phyloP scores from a whole-genome alignment of 2,113 vertebrate species.

The Telmatochromis sp. region DNA sequence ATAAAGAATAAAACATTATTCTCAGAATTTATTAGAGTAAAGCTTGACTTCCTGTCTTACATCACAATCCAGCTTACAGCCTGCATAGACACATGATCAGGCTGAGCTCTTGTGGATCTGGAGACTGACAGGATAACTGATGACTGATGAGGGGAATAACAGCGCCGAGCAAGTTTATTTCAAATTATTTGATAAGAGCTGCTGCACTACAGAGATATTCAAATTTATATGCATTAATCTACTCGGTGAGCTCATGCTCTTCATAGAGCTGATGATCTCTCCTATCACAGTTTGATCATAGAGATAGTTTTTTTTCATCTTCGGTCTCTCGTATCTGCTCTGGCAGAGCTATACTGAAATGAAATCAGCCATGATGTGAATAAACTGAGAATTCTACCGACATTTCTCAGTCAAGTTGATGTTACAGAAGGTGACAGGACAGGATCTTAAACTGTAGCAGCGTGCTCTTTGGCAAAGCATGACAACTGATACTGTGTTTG shows the following conservation, averaged over 20 bases:
- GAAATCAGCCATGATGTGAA: neutral
- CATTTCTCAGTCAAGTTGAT: neutral
- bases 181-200: slow-evolving; percentile 55
- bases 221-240: slow-evolving; percentile 24
- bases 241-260: neutral
- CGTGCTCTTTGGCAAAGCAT: neutral
- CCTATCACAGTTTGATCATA: slow-evolving; percentile 5
- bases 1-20: neutral
- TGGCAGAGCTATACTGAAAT: neutral
- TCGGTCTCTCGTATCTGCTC: neutral
- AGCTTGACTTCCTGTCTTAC: neutral
- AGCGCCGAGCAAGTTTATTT: slow-evolving; percentile 10
- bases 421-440: neutral
- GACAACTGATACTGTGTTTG: neutral
- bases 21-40: neutral
- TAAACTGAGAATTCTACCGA: neutral
- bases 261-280: neutral
- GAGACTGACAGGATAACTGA: slow-evolving; percentile 25
- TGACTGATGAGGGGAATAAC: slow-evolving; percentile 43
- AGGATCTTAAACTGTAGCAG: neutral
- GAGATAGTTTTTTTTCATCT: neutral
- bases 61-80: neutral
- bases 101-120: neutral
- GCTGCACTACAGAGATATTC: slow-evolving; percentile 39
- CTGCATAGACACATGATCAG: neutral